Conservation (phyloP, 2,113 vertebrate species). For the Vidua macroura region DNA sequence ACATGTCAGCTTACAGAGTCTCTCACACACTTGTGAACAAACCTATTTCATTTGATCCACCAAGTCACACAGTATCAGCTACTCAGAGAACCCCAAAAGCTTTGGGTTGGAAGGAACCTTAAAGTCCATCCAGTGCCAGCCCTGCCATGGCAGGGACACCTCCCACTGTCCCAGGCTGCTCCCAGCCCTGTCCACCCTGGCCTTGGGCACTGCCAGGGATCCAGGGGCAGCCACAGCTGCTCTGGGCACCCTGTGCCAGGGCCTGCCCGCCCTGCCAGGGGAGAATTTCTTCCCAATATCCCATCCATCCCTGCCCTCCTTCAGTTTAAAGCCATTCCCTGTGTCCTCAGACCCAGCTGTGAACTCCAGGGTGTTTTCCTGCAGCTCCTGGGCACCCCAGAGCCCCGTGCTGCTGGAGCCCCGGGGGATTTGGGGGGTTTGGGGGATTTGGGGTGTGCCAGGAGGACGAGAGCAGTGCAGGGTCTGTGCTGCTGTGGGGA, state of each 20-base stretch:
- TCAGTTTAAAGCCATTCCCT: neutral
- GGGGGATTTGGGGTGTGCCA: neutral
- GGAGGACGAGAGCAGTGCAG: neutral
- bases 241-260: neutral
- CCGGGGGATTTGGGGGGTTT: neutral
- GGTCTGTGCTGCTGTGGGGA: neutral
- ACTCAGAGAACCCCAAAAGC: neutral
- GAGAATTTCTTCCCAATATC: accelerated
- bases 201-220: neutral
- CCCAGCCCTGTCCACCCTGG: neutral
- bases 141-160: neutral
- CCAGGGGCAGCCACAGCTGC: neutral
- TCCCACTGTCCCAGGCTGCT: neutral
- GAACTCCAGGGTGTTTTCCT: neutral
- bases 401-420: neutral
- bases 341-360: neutral
- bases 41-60: neutral
- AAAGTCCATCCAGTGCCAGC: accelerated
- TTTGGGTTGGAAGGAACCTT: neutral
- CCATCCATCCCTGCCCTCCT: accelerated
- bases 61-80: accelerated
- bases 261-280: neutral
- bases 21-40: neutral
- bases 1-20: neutral
- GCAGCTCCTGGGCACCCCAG: neutral